These are phyloP conservation scores for Rynchops niger DNA, from an alignment of 2,113 vertebrate genomes.

Conservation along the genomic window DNA sequence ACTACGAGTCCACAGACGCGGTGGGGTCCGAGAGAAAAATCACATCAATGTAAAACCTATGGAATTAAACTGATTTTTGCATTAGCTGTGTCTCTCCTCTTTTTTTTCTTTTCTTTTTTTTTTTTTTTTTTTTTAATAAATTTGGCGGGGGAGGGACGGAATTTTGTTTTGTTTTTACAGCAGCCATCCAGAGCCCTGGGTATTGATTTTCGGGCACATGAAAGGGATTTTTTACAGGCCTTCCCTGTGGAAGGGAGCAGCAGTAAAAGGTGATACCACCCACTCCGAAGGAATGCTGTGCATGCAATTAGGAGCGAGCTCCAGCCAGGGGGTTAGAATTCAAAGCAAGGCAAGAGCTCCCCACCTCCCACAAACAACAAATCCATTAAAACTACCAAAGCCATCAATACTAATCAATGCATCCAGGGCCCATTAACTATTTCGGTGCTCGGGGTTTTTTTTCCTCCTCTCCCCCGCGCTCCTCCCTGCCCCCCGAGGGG, in stretches of 20 bases:
- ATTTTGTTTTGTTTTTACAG: constrained; percentile 69
- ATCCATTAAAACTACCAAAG: constrained; percentile 83
- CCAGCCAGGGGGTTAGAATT: constrained; percentile 75
- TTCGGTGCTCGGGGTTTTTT: neutral
- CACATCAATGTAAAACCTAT: neutral
- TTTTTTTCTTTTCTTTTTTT: too few relatives aligned
- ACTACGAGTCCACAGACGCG: neutral
- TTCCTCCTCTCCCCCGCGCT: neutral
- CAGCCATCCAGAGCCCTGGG: constrained; percentile 67
- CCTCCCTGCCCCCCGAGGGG: neutral
- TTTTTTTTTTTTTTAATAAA: too few relatives aligned
- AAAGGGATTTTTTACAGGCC: constrained; percentile 74
- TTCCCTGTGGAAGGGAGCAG: constrained; percentile 72
- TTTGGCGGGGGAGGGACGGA: neutral
- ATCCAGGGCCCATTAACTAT: constrained; percentile 60
- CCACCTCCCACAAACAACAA: constrained; percentile 73
- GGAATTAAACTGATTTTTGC: constrained; percentile 45
- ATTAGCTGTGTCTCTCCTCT: neutral
- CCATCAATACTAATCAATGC: constrained; percentile 86
- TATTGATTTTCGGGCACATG: constrained; percentile 74
- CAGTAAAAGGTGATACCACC: constrained; percentile 84
- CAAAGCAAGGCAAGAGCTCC: constrained; percentile 72
- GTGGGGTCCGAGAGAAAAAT: neutral
- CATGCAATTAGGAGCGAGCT: constrained; percentile 84
- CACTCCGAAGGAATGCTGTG: constrained; percentile 90